Evolutionary conservation across 37 sponge, comb jelly and placozoan species (phyloP).

Genomic region (Bolinopsis microptera): DNA sequence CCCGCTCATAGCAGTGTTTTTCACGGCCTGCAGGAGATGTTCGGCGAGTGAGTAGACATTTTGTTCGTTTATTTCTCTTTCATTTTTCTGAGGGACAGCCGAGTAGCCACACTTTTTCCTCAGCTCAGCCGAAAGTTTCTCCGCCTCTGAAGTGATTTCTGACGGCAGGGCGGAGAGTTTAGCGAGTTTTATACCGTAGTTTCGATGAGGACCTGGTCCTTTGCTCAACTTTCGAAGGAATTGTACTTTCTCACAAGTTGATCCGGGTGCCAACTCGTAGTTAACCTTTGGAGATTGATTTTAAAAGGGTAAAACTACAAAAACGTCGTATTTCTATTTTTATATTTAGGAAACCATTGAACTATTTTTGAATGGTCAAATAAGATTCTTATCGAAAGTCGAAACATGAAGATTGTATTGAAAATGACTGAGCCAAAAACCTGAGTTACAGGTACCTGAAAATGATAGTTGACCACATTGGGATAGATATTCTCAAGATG

Average conservation of each 20-base stretch:
- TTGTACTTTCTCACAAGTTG: conserved; percentile 11
- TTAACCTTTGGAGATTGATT: no score
- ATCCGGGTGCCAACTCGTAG: conserved; percentile 42
- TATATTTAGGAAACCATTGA: no score
- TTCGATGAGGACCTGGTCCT: not conserved
- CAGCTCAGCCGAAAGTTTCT: conserved; percentile 2
- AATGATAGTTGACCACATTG: conserved; percentile 86
- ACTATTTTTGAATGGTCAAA: no score
- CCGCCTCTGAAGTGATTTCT: conserved; percentile 1
- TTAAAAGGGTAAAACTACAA: not conserved
- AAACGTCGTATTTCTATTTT: no score
- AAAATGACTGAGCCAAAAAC: no score
- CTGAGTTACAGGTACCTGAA: no score
- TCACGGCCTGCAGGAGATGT: not conserved
- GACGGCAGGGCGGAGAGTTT: conserved; percentile 50
- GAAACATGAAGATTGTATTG: no score
- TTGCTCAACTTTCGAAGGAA: conserved; percentile 43
- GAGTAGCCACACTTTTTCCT: not conserved
- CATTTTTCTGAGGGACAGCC: no score
- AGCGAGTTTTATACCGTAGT: conserved; percentile 60
- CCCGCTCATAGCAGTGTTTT: not conserved
- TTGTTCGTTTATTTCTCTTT: not conserved
- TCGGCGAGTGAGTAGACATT: conserved; percentile 8
- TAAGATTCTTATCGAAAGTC: no score
- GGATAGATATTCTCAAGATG: conserved; percentile 83